Conservation (phyloP, 2,888 invertebrate genomes). For the Acrobasis consociella region DNA sequence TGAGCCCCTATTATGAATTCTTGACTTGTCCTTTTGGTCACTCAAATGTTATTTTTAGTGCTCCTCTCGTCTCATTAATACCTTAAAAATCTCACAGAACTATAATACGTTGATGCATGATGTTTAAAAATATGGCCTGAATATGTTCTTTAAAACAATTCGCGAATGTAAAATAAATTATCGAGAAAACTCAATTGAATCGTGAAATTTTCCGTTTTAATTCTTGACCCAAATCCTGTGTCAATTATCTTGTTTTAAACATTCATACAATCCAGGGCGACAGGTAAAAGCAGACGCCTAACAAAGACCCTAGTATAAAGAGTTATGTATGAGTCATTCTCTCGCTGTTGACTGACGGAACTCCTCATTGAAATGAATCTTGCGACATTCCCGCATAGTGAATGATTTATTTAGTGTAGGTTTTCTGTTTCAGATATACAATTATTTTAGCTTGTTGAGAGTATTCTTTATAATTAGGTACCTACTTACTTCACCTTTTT, state of each 20-base stretch:
- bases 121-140: not conserved
- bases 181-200: slow-evolving; percentile 7
- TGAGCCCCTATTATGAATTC: no score
- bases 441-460: no score
- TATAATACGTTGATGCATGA: no score
- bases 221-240: slow-evolving; percentile 21
- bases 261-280: slow-evolving; percentile 22
- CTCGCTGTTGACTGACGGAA: slow-evolving; percentile 46
- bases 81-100: no score
- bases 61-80: no score
- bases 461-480: no score
- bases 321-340: slow-evolving; percentile 51
- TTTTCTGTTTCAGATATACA: no score
- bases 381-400: slow-evolving; percentile 44
- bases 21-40: no score
- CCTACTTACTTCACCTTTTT: no score
- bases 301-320: slow-evolving; percentile 32
- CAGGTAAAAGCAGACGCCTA: slow-evolving; percentile 30
- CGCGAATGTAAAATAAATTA: not conserved
- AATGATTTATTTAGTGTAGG: slow-evolving; percentile 32
- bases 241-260: slow-evolving; percentile 18
- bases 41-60: no score
- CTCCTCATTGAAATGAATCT: slow-evolving; percentile 42
- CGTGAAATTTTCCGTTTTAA: slow-evolving; percentile 5
- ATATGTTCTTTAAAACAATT: not conserved